These are phyloP conservation scores for Ladona fulva DNA, from an alignment of 1,140 invertebrate genomes.

Conservation along the genomic window DNA sequence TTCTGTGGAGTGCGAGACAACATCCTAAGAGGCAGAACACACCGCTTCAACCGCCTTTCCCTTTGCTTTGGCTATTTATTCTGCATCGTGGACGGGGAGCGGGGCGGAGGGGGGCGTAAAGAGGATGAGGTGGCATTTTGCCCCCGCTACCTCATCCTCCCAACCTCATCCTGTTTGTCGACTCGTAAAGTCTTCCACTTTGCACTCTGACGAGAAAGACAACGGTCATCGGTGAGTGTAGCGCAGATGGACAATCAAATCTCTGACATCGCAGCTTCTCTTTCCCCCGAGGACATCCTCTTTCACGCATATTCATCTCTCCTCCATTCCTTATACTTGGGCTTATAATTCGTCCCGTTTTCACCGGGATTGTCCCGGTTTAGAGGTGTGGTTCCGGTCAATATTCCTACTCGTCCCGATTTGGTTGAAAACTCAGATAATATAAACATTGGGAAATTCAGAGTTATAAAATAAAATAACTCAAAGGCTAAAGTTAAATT, in stretches of 20 bases:
- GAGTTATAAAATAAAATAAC: too few species aligned
- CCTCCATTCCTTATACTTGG: too few species aligned
- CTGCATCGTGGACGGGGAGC: background rate
- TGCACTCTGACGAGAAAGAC: background rate
- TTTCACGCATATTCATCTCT: background rate
- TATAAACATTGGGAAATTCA: too few species aligned
- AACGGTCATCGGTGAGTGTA: background rate
- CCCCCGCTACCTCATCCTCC: too few species aligned
- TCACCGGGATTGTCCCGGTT: too few species aligned
- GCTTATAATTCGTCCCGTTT: too few species aligned
- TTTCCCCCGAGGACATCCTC: background rate
- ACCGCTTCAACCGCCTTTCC: background rate
- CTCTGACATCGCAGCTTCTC: background rate
- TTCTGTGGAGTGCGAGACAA: background rate
- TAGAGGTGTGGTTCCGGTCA: too few species aligned
- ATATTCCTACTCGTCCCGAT: too few species aligned
- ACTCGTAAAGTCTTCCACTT: constrained; percentile 1
- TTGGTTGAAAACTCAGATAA: too few species aligned
- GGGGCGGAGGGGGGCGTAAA: background rate
- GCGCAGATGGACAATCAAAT: background rate
- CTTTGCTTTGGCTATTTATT: background rate
- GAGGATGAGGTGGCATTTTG: background rate
- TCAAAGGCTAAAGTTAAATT: too few species aligned
- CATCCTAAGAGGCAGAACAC: constrained; percentile 7
- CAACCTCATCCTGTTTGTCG: background rate